Evolutionary conservation across 2,888 invertebrate species (phyloP), one percentile per base, ranked within the genome.

Genomic region (Sinotaia quadrata): DNA sequence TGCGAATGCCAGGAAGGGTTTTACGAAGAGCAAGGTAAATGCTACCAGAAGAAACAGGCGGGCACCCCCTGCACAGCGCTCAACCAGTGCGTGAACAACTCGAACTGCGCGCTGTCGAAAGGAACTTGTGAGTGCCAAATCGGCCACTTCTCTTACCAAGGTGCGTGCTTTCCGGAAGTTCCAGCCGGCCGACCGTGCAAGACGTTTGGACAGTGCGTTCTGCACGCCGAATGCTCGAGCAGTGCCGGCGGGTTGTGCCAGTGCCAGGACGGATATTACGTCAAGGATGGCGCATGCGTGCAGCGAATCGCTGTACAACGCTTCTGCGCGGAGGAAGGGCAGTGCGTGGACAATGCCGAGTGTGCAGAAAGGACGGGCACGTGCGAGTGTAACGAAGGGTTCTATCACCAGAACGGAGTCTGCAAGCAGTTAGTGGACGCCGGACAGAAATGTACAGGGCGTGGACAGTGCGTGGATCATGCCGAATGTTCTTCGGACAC

Each of bases 191-290:
- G 68, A 8, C 65, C 65, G 31, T 72, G 72, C 61, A 57, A 54
- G 21, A 47, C 47, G 7, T 36, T 47, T 2, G 68, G 72, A n/a
- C 72, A 72, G 57, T 72, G 72, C 41, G 66, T 68, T 29, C 41
- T 37, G 15, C 60, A 68, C 27, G 68, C 72, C 4, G 72, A 68
- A 29, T 72, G 72, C 60, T 56, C 65, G 21, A 65, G 68, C 61
- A 59, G 60, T 36, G 41, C 56, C 0, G 66, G 68, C 15, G 52
- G 72, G 31, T 49, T 62, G 12, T 72, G 72, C 49, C 59, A 68
- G 27, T 72, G 72, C 37, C 33, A 44, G 37, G 29, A 36, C 8
- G 72, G 66, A 3, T 68, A 57, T 41, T 72, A 61, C 51, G 65
- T 61, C 49, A 52, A 47, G 24, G 68, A 60, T 29, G 72, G 72